Evolutionary conservation across 2,113 vertebrate species (phyloP).

Genomic region (Heterotis niloticus): DNA sequence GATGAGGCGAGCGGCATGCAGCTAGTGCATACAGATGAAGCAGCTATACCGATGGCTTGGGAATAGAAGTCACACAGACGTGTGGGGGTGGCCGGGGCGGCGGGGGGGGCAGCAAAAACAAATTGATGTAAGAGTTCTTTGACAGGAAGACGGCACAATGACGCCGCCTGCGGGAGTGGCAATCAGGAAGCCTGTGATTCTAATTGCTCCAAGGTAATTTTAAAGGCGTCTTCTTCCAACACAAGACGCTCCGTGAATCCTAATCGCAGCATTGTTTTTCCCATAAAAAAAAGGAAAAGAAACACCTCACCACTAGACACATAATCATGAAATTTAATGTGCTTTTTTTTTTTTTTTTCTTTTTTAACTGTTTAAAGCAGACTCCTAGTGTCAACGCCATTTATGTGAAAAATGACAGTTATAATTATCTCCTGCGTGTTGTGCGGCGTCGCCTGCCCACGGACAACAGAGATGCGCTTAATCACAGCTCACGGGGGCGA

Average conservation of each 20-base stretch:
- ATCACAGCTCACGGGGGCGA: neutral
- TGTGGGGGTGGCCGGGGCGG: no score
- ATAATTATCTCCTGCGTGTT: neutral
- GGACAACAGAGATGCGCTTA: neutral
- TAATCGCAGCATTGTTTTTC: slow-evolving; percentile 15
- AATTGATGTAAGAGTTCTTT: neutral
- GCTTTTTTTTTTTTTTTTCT: neutral
- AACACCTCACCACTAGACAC: slow-evolving; percentile 6
- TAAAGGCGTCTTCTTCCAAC: neutral
- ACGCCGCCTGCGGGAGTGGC: neutral
- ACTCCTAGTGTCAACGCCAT: neutral
- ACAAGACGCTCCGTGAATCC: neutral
- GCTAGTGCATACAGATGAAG: neutral
- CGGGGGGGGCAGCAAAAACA: no score
- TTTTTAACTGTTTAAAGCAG: neutral
- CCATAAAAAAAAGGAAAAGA: neutral
- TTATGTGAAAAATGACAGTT: neutral
- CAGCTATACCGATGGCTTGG: neutral
- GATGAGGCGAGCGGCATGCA: no score
- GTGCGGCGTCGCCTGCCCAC: neutral
- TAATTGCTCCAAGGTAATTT: neutral
- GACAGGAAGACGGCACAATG: neutral
- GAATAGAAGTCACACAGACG: neutral
- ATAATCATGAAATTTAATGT: slow-evolving; percentile 12
- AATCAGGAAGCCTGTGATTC: slow-evolving; percentile 7